These are phyloP conservation scores for Heliconius hewitsoni DNA, from an alignment of 1,140 invertebrate genomes.

Conservation along the genomic window DNA sequence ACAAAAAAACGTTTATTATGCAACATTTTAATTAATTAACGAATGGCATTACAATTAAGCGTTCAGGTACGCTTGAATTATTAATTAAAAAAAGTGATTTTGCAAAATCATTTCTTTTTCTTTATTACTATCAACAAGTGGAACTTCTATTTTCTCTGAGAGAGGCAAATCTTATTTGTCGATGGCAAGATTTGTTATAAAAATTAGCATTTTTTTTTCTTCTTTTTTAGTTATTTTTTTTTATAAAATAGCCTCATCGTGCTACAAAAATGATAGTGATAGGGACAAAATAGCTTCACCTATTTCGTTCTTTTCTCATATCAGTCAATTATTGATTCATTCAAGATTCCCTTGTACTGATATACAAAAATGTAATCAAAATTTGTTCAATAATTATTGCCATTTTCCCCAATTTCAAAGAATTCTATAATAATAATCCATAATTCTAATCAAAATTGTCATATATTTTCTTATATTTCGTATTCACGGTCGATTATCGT, in stretches of 20 bases:
- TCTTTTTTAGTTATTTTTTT: background rate
- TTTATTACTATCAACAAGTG: background rate
- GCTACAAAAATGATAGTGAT: background rate
- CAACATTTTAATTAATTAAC: constrained; percentile 39
- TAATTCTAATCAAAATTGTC: constrained; percentile 8
- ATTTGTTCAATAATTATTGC: constrained; percentile 4
- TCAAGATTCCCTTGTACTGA: background rate
- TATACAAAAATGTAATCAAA: constrained; percentile 7
- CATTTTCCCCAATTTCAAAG: background rate
- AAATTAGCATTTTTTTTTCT: constrained; percentile 16
- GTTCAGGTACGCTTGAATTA: constrained; percentile 36
- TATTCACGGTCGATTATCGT: background rate
- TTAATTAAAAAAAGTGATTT: constrained; percentile 28
- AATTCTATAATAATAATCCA: background rate
- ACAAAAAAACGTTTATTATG: constrained; percentile 35
- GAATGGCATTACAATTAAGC: constrained; percentile 44
- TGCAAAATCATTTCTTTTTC: constrained; percentile 31
- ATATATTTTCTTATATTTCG: background rate
- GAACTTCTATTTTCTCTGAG: background rate
- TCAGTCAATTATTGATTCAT: background rate
- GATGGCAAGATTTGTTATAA: constrained; percentile 31
- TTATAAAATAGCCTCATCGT: constrained; percentile 29
- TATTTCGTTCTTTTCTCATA: background rate
- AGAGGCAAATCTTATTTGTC: constrained; percentile 18
- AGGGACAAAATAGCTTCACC: background rate